Evolutionary conservation across 1,140 invertebrate species (phyloP).

Genomic region (Hyphantria cunea): DNA sequence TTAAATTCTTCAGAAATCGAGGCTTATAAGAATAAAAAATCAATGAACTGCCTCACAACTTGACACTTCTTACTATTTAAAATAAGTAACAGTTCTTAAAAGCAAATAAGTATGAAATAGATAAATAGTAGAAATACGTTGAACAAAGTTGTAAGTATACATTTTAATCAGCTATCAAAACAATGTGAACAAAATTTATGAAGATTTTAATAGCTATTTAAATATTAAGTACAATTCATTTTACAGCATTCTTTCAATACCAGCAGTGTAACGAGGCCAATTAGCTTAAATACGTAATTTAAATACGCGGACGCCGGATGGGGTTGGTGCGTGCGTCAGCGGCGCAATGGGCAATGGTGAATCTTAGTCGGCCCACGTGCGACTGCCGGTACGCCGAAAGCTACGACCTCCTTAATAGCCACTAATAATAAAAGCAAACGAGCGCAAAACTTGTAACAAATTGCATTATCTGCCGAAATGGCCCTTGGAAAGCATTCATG

Average conservation of each 20-base stretch:
- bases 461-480: constrained; percentile 60
- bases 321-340: constrained; percentile 31
- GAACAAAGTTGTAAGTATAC: not conserved
- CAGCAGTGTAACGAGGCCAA: constrained; percentile 42
- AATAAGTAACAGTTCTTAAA: not conserved
- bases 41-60: not conserved
- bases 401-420: constrained; percentile 43
- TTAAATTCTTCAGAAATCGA: too few relatives aligned
- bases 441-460: constrained; percentile 60
- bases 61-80: not conserved
- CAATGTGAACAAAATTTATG: constrained; percentile 24
- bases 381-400: constrained; percentile 19
- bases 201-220: constrained; percentile 35
- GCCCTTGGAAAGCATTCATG: constrained; percentile 45
- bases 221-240: constrained; percentile 42
- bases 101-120: too few relatives aligned
- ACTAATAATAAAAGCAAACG: constrained; percentile 64
- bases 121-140: too few relatives aligned
- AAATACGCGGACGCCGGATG: constrained; percentile 48
- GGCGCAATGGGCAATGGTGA: constrained; percentile 30
- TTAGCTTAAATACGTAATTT: constrained; percentile 53
- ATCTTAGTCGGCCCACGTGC: constrained; percentile 39
- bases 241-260: constrained; percentile 22
- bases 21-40: too few relatives aligned
- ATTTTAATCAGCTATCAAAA: constrained; percentile 15